Percentiles rank a stretch among this genome's conserved stretches.
Evolutionary conservation across 2,888 invertebrate species (phyloP).

Genomic region (Drosophila melanosoma): DNA sequence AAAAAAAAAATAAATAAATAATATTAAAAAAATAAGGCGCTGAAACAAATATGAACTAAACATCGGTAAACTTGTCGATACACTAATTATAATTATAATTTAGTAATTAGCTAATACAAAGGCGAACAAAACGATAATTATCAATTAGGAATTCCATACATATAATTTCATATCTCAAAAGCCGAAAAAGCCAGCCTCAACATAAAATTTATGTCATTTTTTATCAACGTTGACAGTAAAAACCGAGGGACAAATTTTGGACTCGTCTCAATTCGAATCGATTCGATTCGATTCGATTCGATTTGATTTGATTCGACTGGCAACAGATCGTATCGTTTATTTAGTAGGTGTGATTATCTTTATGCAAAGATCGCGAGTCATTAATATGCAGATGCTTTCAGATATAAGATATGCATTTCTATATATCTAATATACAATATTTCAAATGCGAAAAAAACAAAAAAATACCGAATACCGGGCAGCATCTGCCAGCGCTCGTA

Average conservation of each 20-base stretch:
- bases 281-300: neutral
- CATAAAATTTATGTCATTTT: conserved; percentile 77
- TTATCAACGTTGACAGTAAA: conserved; percentile 79
- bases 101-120: conserved; percentile 54
- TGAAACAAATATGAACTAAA: neutral
- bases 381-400: conserved; percentile 60
- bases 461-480: conserved; percentile 27
- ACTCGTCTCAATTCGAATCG: conserved; percentile 6
- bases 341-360: conserved; percentile 81
- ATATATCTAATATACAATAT: conserved; percentile 16
- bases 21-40: neutral
- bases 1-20: neutral
- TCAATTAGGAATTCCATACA: conserved; percentile 81
- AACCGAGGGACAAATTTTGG: conserved; percentile 66
- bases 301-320: neutral
- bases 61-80: conserved; percentile 5
- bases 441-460: conserved; percentile 2
- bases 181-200: conserved; percentile 30
- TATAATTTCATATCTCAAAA: conserved; percentile 50
- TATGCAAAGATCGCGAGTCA: conserved; percentile 69
- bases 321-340: conserved; percentile 59
- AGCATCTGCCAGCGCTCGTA: conserved; percentile 31
- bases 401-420: conserved; percentile 23
- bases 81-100: conserved; percentile 34
- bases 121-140: conserved; percentile 74